These are phyloP conservation scores for Unio delphinus DNA, from an alignment of 2,888 invertebrate species.

Conservation along the genomic window DNA sequence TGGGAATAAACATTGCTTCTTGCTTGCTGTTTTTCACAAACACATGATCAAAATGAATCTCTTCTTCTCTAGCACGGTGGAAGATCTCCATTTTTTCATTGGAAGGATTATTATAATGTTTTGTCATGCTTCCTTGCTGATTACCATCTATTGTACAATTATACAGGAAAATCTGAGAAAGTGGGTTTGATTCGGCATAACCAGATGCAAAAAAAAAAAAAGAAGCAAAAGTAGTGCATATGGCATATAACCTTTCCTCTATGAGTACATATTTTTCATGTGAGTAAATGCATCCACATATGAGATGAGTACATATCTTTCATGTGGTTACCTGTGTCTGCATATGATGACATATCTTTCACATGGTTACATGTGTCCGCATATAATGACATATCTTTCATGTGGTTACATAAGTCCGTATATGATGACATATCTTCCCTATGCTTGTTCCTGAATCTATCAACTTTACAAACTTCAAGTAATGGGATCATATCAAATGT, in stretches of 20 bases:
- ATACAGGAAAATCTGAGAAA: slow-evolving; percentile 38
- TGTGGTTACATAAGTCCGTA: too few relatives aligned
- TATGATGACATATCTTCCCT: too few relatives aligned
- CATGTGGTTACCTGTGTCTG: too few relatives aligned
- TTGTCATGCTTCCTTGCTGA: slow-evolving; percentile 63
- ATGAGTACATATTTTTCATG: too few relatives aligned
- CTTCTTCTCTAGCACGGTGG: slow-evolving; percentile 62
- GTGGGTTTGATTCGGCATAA: slow-evolving; percentile 8
- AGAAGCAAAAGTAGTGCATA: background rate
- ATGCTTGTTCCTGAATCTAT: too few relatives aligned
- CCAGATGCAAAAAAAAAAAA: slow-evolving; percentile 18
- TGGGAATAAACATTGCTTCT: slow-evolving; percentile 68
- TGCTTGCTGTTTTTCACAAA: slow-evolving; percentile 50
- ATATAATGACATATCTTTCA: too few relatives aligned
- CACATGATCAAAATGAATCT: slow-evolving; percentile 54
- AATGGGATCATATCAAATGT: too few relatives aligned
- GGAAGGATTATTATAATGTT: slow-evolving; percentile 70
- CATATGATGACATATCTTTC: too few relatives aligned
- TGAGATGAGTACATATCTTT: too few relatives aligned
- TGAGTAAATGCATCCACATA: too few relatives aligned
- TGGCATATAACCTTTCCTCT: background rate
- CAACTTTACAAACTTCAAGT: too few relatives aligned
- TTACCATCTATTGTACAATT: slow-evolving; percentile 59
- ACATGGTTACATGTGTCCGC: too few relatives aligned
- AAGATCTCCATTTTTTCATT: slow-evolving; percentile 68